Evolutionary conservation across 1,140 invertebrate genomes (phyloP), one percentile per base, ranked within the genome.

Genomic region (Eumaeus atala): DNA sequence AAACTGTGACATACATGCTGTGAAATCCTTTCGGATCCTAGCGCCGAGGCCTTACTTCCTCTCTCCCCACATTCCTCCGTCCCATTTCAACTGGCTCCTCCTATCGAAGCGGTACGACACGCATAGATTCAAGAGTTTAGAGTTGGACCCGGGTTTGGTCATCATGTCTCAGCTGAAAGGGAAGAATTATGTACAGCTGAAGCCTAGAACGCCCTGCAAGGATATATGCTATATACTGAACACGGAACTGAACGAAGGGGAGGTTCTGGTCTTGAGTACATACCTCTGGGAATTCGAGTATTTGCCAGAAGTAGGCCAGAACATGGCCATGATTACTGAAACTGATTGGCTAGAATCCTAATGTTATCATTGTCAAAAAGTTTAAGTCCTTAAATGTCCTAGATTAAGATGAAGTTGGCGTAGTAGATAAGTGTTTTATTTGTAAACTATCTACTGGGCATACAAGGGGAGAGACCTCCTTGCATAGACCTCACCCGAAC

Each of bases 71-170:
- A 90, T 95, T 2, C 92, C 93, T 35, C 92, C 94, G 5, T 92
- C 92, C 0, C 91, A 94, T 61, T 93, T 93, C 62, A 96, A 94
- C 70, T 95, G 94, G 94, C 84, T 96, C 5, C 76, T 95, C 0
- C 90, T 95, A 78, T 95, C 93, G 0, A 92, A 92, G 21, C 91
- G 94, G 59, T 95, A 95, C 67, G 91, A 91, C 33, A 91, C 91
- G 8, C 90, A 91, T 28, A 91, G 91, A 59, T 94, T 91, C 66
- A 95, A 95, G 77, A 89, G 88, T 66, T 89, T 95, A n/a, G 91
- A 93, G 53, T 78, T 93, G 10, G 89, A 92, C 66, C 89, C 91
- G 34, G 92, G 90, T 9, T 70, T 95, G 14, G 90, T 94, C n/a
- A 89, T 94, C 40, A 79, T 95, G 61, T 92, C 92, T 3, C 94